Conservation (phyloP, 2,888 invertebrate species). For the Pseudoips prasinana region DNA sequence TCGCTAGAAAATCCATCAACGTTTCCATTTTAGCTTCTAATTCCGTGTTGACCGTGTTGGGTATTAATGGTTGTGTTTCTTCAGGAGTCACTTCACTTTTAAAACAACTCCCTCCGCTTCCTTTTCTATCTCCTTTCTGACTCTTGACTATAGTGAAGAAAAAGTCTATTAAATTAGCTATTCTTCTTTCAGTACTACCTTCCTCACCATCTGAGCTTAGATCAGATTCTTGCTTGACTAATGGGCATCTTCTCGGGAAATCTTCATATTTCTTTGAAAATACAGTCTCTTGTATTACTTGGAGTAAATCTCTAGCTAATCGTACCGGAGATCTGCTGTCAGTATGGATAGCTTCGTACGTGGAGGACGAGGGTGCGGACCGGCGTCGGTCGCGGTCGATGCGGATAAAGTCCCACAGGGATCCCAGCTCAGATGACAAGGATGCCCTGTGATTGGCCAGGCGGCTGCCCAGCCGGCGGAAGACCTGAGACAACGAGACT, state of each 20-base stretch:
- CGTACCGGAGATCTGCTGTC: slow-evolving; percentile 62
- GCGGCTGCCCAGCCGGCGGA: slow-evolving; percentile 69
- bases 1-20: slow-evolving; percentile 71
- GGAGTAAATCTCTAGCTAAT: slow-evolving; percentile 67
- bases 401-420: slow-evolving; percentile 72
- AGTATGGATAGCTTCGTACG: slow-evolving; percentile 52
- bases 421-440: slow-evolving; percentile 68
- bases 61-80: slow-evolving; percentile 49
- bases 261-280: slow-evolving; percentile 60
- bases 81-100: slow-evolving; percentile 64
- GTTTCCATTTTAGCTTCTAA: slow-evolving; percentile 78
- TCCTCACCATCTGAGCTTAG: slow-evolving; percentile 67
- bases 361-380: slow-evolving; percentile 52
- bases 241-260: slow-evolving; percentile 58
- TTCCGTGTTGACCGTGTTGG: slow-evolving; percentile 62
- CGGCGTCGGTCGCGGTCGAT: slow-evolving; percentile 60
- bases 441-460: slow-evolving; percentile 72
- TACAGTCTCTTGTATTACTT: slow-evolving; percentile 74
- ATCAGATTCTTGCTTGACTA: slow-evolving; percentile 73
- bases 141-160: slow-evolving; percentile 77
- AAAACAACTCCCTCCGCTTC: slow-evolving; percentile 70
- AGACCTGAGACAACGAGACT: slow-evolving; percentile 45
- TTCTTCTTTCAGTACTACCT: slow-evolving; percentile 62
- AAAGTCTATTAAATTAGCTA: slow-evolving; percentile 75
- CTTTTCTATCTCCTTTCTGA: slow-evolving; percentile 68